phyloP scores from a whole-genome alignment of 1,140 invertebrate species.

The Scaptomyza montana region DNA sequence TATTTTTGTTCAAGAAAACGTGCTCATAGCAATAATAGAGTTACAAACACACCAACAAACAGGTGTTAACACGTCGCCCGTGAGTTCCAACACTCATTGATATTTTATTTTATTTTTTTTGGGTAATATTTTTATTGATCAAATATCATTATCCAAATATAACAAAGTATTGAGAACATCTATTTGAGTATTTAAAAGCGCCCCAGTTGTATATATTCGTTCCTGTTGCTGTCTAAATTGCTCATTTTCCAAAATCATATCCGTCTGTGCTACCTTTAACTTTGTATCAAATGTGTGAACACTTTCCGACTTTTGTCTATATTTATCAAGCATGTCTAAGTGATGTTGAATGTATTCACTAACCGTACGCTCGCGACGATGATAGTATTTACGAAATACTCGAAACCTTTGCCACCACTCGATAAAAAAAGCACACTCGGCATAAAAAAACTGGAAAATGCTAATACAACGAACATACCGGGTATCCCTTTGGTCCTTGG shows the following conservation, averaged over 20 bases:
- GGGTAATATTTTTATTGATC: not conserved
- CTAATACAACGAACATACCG: conserved; percentile 19
- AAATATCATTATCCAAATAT: conserved; percentile 1
- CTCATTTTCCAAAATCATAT: conserved; percentile 4
- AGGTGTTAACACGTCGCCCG: too few relatives aligned
- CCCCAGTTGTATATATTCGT: conserved; percentile 21
- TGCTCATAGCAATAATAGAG: too few relatives aligned
- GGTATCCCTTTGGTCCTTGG: conserved; percentile 39
- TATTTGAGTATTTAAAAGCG: conserved; percentile 34
- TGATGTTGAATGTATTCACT: conserved; percentile 20
- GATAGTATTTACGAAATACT: conserved; percentile 41
- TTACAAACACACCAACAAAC: too few relatives aligned
- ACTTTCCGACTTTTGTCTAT: not conserved
- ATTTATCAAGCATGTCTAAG: not conserved
- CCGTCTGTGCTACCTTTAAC: not conserved
- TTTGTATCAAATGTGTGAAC: not conserved
- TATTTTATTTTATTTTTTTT: not conserved
- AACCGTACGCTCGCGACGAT: conserved; percentile 34
- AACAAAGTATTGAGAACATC: conserved; percentile 18
- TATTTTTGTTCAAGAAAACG: too few relatives aligned
- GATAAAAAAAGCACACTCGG: conserved; percentile 36
- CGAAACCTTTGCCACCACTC: conserved; percentile 6
- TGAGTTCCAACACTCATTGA: too few relatives aligned
- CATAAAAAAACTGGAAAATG: conserved; percentile 57
- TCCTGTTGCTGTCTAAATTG: conserved; percentile 16